Evolutionary conservation across 2,797 vertebrate species (phyloP), one percentile per base, ranked within the genome.

Genomic region (Euphonia xanthogaster): DNA sequence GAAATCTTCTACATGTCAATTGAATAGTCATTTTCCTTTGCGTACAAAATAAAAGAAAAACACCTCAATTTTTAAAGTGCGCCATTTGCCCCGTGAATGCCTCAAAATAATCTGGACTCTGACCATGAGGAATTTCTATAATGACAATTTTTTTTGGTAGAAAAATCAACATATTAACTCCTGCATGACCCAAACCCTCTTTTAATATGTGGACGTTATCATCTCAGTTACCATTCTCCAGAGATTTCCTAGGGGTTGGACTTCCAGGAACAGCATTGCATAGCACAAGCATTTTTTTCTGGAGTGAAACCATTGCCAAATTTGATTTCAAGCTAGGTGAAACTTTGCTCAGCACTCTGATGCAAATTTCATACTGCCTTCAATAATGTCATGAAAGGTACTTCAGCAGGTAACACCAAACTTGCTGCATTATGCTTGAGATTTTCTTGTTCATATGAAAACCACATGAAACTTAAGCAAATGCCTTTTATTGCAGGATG

Each of bases 121-220:
- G 7, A 77, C 16, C 17, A 54, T 44, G 18, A 66, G 6, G 23
- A 51, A 21, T 14, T 73, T 79, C 53, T 25, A 66, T 45, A 84
- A 37, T 5, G 8, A 47, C 1, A 4, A 0, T 1, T 28, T 75
- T 53, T 53, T 57, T 17, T 35, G 3, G 16, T 47, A 8, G 47
- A 90, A 37, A 25, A 50, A 18, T 28, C 9, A 50, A 3, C 10
- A 14, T 22, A 47, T 47, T 40, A 73, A 70, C 33, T 33, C 27
- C 63, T 76, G n/a, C 44, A 70, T 3, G 24, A n/a, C 2, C 7
- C 17, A 65, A 76, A 10, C 4, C 4, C 4, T 5, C 17, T 63
- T 94, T 85, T 47, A 73, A 70, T 30, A 19, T 42, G 8, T 54
- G 54, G 45, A 39, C 50, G 1, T n/a, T 60, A 54, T 68, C 27